phyloP scores from a whole-genome alignment of 1,140 invertebrate genomes.

The Brevipalpus yothersi region DNA sequence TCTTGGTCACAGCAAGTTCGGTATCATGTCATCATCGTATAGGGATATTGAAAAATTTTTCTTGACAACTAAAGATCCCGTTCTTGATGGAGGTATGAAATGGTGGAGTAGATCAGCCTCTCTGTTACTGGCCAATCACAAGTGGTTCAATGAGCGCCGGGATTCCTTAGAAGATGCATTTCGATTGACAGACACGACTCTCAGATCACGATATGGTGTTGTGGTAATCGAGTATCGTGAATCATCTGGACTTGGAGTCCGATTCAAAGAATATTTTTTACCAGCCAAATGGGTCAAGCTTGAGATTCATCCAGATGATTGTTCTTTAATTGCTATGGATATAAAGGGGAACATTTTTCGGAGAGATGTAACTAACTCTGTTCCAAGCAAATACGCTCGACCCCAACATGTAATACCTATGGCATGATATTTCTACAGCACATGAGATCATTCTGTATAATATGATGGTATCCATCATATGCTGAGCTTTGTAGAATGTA shows the following conservation, averaged over 20 bases:
- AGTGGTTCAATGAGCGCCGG: neutral
- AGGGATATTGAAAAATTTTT: neutral
- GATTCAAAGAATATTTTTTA: neutral
- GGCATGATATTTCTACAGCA: too few species aligned
- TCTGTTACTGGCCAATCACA: neutral
- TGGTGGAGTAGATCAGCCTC: neutral
- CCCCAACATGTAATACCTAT: too few species aligned
- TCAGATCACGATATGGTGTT: neutral
- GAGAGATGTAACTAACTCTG: neutral
- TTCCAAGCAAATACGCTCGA: too few species aligned
- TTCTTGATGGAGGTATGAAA: neutral
- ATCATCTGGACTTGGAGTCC: neutral
- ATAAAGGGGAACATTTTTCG: neutral
- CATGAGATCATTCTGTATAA: too few species aligned
- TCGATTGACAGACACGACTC: neutral
- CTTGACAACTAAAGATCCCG: neutral
- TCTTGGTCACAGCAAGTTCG: conserved; percentile 40
- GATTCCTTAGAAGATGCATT: neutral
- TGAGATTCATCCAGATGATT: neutral
- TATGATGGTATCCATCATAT: too few species aligned
- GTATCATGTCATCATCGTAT: neutral
- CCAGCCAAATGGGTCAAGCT: neutral
- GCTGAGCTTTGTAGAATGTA: too few species aligned
- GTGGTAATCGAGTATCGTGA: neutral
- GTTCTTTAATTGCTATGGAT: neutral